phyloP scores from a whole-genome alignment of 2,888 invertebrate genomes.

The Anthophora plumipes region DNA sequence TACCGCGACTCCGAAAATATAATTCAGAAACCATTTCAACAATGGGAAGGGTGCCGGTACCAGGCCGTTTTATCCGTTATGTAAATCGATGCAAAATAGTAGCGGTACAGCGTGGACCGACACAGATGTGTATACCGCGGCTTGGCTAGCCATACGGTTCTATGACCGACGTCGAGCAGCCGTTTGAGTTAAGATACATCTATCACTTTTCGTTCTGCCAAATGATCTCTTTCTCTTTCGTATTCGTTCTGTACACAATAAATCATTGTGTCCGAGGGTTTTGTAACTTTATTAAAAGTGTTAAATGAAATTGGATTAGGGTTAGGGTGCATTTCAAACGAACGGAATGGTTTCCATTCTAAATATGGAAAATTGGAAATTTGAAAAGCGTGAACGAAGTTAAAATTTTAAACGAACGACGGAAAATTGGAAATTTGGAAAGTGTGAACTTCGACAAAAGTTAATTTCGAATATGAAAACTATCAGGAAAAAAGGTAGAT shows the following conservation, averaged over 20 bases:
- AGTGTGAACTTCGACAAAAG: too few species aligned
- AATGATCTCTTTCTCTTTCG: not conserved
- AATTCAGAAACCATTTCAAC: slow-evolving; percentile 80
- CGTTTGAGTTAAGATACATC: slow-evolving; percentile 59
- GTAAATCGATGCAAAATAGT: slow-evolving; percentile 84
- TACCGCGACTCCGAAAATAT: slow-evolving; percentile 73
- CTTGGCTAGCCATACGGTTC: slow-evolving; percentile 9
- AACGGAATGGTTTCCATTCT: too few species aligned
- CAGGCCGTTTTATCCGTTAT: slow-evolving; percentile 81
- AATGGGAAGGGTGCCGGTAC: slow-evolving; percentile 69
- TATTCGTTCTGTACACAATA: not conserved
- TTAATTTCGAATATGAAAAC: too few species aligned
- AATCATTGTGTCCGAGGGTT: slow-evolving; percentile 36
- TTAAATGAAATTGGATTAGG: too few species aligned
- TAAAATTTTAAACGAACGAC: too few species aligned
- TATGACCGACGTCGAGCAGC: slow-evolving; percentile 50
- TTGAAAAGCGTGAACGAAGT: too few species aligned
- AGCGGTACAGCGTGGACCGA: slow-evolving; percentile 32
- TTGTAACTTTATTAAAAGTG: not conserved
- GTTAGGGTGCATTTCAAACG: too few species aligned
- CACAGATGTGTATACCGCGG: slow-evolving; percentile 43
- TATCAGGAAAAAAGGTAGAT: too few species aligned
- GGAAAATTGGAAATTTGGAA: too few species aligned
- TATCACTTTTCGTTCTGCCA: slow-evolving; percentile 30
- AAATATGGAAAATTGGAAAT: too few species aligned